Evolutionary conservation across 2,888 invertebrate species (phyloP).

Genomic region (Pollenia angustigena): DNA sequence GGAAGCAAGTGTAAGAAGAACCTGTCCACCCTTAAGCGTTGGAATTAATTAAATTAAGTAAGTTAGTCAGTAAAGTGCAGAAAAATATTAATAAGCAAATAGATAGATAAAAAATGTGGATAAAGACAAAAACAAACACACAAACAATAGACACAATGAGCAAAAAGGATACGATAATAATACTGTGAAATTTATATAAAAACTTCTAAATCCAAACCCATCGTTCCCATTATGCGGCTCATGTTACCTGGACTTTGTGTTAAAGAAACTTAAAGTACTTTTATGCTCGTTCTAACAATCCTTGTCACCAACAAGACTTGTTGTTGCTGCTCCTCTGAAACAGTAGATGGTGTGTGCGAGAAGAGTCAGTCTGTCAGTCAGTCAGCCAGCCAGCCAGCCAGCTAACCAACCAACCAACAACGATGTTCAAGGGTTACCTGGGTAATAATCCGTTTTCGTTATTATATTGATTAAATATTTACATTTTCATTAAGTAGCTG

Average conservation of each 20-base stretch:
- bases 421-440: conserved; percentile 59
- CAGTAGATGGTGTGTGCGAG: not conserved
- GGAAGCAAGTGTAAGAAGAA: conserved; percentile 3
- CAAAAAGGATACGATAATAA: not conserved
- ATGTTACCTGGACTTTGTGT: not conserved
- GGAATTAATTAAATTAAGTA: conserved; percentile 68
- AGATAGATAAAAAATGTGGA: conserved; percentile 25
- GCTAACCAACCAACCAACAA: conserved; percentile 2
- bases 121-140: conserved; percentile 51
- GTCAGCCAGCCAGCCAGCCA: not conserved
- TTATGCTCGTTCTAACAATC: not conserved
- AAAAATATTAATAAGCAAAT: conserved; percentile 22
- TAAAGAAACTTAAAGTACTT: not conserved
- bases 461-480: conserved; percentile 76
- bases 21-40: conserved; percentile 27
- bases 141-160: conserved; percentile 6
- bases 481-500: conserved; percentile 75
- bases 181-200: conserved; percentile 51
- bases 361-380: conserved; percentile 1
- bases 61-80: conserved; percentile 26
- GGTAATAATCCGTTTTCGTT: conserved; percentile 75
- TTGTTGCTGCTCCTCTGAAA: not conserved
- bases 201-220: conserved; percentile 15
- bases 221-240: not conserved
- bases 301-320: conserved; percentile 35